Conservation (phyloP, 1,140 invertebrate genomes). For the Drosophila saltans region DNA sequence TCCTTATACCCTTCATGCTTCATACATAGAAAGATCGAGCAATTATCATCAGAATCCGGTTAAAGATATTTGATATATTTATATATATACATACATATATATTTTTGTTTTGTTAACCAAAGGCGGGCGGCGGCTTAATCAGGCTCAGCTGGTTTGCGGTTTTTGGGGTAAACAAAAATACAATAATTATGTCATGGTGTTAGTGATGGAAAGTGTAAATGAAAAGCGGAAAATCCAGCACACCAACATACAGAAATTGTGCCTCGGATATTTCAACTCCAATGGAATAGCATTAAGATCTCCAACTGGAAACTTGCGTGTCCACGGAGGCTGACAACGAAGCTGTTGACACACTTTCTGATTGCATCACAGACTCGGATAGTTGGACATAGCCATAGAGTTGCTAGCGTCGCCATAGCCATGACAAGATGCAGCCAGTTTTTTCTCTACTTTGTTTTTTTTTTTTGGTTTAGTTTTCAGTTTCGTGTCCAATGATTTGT, state of each 20-base stretch:
- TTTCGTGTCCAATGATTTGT: constrained; percentile 68
- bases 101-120: not conserved
- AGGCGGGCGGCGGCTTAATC: constrained; percentile 49
- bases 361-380: constrained; percentile 65
- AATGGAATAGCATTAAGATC: constrained; percentile 44
- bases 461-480: constrained; percentile 67
- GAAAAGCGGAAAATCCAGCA: constrained; percentile 72
- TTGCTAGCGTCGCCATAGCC: constrained; percentile 44
- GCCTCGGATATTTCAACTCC: constrained; percentile 1
- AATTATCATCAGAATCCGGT: constrained; percentile 65
- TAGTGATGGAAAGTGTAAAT: constrained; percentile 78
- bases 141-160: constrained; percentile 55
- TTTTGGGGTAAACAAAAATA: constrained; percentile 35
- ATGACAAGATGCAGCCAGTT: constrained; percentile 71
- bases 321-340: constrained; percentile 41
- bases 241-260: not conserved
- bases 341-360: constrained; percentile 76
- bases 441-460: constrained; percentile 46
- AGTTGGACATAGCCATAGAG: constrained; percentile 18
- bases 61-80: constrained; percentile 30
- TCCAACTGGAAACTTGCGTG: constrained; percentile 38
- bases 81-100: not conserved
- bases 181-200: constrained; percentile 80
- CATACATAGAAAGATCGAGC: constrained; percentile 43
- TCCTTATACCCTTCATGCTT: constrained; percentile 24